These are phyloP conservation scores for Perithous albicinctus DNA, from an alignment of 2,888 invertebrate species.

Conservation along the genomic window DNA sequence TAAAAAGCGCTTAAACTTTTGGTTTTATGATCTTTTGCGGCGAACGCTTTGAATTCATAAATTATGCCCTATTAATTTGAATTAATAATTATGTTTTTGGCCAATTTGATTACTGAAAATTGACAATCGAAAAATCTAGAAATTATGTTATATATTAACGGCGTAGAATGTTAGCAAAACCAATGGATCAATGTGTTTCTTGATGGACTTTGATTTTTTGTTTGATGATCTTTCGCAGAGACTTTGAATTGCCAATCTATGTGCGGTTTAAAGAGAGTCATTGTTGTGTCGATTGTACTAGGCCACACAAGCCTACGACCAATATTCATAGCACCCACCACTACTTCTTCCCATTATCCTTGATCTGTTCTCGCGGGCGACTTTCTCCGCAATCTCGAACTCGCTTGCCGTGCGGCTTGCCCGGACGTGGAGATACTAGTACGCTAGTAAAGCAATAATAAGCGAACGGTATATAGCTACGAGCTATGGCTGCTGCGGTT, in stretches of 20 bases:
- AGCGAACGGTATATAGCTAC: constrained; percentile 10
- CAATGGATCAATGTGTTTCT: not conserved
- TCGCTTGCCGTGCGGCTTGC: constrained; percentile 16
- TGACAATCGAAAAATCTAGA: not conserved
- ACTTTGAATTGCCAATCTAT: not conserved
- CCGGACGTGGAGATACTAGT: constrained; percentile 33
- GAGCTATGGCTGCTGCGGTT: not conserved
- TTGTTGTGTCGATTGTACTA: not conserved
- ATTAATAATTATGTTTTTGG: no score
- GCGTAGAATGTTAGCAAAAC: not conserved
- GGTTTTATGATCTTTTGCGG: not conserved
- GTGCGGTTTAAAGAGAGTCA: not conserved
- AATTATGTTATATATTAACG: not conserved
- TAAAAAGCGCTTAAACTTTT: not conserved
- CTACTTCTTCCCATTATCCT: constrained; percentile 70
- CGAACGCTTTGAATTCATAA: no score
- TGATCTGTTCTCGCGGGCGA: constrained; percentile 67
- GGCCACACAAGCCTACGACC: not conserved
- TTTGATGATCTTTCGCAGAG: not conserved
- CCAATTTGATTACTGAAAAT: no score
- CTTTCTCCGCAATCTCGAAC: constrained; percentile 70
- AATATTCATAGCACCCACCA: constrained; percentile 2
- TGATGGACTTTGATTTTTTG: not conserved
- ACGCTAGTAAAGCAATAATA: constrained; percentile 11
- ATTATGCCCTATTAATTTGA: no score